Percentiles rank a stretch among this genome's conserved stretches.
phyloP scores from a whole-genome alignment of 2,888 invertebrate genomes.

The Drosophila sordidula region DNA sequence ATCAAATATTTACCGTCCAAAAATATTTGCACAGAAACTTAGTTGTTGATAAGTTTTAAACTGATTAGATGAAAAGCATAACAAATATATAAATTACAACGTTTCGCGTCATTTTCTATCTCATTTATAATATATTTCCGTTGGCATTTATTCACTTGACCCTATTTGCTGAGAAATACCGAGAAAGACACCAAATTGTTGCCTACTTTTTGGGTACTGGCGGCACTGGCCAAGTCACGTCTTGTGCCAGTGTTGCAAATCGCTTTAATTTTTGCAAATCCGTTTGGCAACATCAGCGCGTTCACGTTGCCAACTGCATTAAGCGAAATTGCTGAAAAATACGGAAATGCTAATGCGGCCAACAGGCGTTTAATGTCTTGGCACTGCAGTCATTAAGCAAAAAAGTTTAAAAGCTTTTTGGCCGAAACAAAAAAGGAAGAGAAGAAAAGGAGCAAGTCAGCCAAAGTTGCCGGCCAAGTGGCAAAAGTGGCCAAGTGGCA shows the following conservation, averaged over 20 bases:
- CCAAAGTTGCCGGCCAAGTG: constrained; percentile 11
- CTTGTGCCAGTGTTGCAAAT: constrained; percentile 34
- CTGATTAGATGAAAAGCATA: too few relatives aligned
- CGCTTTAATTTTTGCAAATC: constrained; percentile 44
- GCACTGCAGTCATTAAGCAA: constrained; percentile 72
- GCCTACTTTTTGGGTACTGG: constrained; percentile 12
- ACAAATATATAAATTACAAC: not conserved
- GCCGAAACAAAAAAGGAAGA: constrained; percentile 4
- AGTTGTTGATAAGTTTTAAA: too few relatives aligned
- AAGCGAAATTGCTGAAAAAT: constrained; percentile 39
- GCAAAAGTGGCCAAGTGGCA: constrained; percentile 40
- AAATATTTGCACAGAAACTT: too few relatives aligned
- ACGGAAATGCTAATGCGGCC: constrained; percentile 71
- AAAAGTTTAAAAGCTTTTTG: constrained; percentile 62
- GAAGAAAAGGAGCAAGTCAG: not conserved
- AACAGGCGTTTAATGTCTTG: constrained; percentile 74
- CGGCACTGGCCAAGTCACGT: constrained; percentile 21
- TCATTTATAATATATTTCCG: too few relatives aligned
- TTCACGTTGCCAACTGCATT: constrained; percentile 65
- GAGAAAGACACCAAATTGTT: constrained; percentile 1
- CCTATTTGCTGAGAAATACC: not conserved
- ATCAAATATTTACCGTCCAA: too few relatives aligned
- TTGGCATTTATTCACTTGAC: not conserved
- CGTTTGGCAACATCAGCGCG: constrained; percentile 39
- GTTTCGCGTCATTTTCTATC: not conserved